These are phyloP conservation scores for Eulacestoma nigropectus DNA, from an alignment of 2,113 vertebrate species.

Conservation along the genomic window DNA sequence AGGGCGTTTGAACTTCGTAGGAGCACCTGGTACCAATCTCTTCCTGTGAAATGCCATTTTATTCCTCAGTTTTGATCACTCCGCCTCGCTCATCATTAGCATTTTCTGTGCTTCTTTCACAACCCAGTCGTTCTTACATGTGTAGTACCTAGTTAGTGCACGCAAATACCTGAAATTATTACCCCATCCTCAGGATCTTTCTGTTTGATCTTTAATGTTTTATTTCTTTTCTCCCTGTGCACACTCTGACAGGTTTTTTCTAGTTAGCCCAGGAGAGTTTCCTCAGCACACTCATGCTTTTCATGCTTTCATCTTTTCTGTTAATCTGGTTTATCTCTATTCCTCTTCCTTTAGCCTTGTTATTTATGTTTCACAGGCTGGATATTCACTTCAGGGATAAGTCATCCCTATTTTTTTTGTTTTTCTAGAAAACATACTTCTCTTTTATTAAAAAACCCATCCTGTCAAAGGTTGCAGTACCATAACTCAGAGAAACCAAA, in stretches of 20 bases:
- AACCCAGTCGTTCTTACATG: not conserved
- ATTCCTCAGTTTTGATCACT: not conserved
- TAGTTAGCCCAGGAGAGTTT: not conserved
- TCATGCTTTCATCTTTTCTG: constrained; percentile 25
- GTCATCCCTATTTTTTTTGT: not conserved
- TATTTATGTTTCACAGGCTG: constrained; percentile 32
- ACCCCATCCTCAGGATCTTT: not conserved
- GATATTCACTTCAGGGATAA: constrained; percentile 5
- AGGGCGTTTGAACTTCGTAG: not conserved
- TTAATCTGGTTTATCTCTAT: constrained; percentile 51
- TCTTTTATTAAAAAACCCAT: not conserved
- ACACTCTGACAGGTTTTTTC: not conserved
- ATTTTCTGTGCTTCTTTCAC: not conserved
- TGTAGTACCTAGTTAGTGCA: not conserved
- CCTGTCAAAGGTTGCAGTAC: not conserved
- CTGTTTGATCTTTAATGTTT: constrained; percentile 24
- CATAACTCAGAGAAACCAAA: not conserved
- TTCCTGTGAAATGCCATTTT: not conserved
- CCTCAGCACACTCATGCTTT: not conserved
- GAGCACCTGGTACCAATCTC: not conserved
- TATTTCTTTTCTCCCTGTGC: not conserved
- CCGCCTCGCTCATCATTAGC: not conserved
- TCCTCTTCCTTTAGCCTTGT: constrained; percentile 38
- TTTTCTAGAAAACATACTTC: not conserved
- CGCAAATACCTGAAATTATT: not conserved